Evolutionary conservation across 2,113 vertebrate genomes (phyloP).

Genomic region (Suncus etruscus): DNA sequence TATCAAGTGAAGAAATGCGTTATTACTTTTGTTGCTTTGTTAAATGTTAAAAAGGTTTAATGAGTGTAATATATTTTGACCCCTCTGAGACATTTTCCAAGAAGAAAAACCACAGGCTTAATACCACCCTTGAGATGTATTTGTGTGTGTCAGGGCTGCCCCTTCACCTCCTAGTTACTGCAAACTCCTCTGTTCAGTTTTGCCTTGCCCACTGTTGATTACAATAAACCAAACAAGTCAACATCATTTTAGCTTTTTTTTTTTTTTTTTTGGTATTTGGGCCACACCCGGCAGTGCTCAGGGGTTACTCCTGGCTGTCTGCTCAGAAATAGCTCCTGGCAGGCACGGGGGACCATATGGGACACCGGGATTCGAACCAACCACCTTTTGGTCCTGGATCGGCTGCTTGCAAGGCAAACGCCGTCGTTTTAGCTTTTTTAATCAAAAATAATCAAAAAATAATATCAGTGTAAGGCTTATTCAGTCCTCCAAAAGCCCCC

Average conservation of each 20-base stretch:
- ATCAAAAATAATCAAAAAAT: too few species aligned
- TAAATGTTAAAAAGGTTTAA: constrained; percentile 48
- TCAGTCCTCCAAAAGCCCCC: background rate
- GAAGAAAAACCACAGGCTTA: constrained; percentile 31
- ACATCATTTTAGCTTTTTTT: constrained; percentile 9
- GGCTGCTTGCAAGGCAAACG: too few species aligned
- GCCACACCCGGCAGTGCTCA: too few species aligned
- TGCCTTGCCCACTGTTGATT: constrained; percentile 1
- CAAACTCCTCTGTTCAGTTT: constrained; percentile 19
- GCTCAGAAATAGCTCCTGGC: too few species aligned
- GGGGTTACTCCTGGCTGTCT: too few species aligned
- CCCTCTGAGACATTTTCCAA: constrained; percentile 18
- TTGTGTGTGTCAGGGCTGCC: background rate
- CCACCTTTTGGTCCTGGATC: too few species aligned
- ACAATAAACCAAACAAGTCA: constrained; percentile 24
- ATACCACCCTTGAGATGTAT: background rate
- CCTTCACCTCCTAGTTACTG: background rate
- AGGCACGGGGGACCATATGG: too few species aligned
- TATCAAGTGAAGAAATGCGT: constrained; percentile 44
- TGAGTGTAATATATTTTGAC: constrained; percentile 49
- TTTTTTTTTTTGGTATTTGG: too few species aligned
- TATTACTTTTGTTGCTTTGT: constrained; percentile 19
- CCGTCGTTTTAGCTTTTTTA: constrained; percentile 34
- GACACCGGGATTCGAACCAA: too few species aligned
- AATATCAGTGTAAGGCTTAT: background rate